A percentile compares a stretch with the other conserved stretches of the same genome.
phyloP scores from a whole-genome alignment of 2,797 vertebrate species.

The Sebastes oblongus region DNA sequence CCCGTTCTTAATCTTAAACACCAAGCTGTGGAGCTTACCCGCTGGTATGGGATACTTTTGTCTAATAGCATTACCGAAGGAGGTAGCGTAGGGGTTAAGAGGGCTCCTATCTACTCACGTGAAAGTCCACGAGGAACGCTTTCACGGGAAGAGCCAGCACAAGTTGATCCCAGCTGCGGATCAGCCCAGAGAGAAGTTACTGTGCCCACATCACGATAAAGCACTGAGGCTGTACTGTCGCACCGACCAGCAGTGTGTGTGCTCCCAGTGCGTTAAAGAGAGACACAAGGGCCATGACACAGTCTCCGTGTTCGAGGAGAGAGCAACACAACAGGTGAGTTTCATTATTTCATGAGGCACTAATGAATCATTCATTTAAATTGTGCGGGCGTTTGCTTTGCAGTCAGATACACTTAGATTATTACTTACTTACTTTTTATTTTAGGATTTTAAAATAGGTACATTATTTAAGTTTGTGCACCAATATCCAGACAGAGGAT shows the following conservation, averaged over 20 bases:
- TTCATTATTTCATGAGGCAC: background rate
- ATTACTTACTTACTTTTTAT: background rate
- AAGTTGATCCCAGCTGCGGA: conserved; percentile 83
- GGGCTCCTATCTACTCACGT: too few species aligned
- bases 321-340: conserved; percentile 80
- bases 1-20: too few species aligned
- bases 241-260: conserved; percentile 90
- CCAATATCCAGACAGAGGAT: background rate
- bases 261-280: conserved; percentile 80
- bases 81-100: too few species aligned
- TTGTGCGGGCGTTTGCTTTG: background rate
- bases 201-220: conserved; percentile 88
- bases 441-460: background rate
- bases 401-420: too few species aligned
- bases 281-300: conserved; percentile 88
- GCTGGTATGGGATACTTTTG: too few species aligned
- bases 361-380: background rate
- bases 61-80: too few species aligned
- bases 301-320: conserved; percentile 85
- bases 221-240: conserved; percentile 90
- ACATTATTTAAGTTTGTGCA: background rate
- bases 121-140: conserved; percentile 69
- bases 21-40: too few species aligned
- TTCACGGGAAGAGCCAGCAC: conserved; percentile 82
- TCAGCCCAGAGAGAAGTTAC: conserved; percentile 81